Evolutionary conservation across 37 sponge, comb jelly and placozoan genomes (phyloP).

Genomic region (Agelas oroides): DNA sequence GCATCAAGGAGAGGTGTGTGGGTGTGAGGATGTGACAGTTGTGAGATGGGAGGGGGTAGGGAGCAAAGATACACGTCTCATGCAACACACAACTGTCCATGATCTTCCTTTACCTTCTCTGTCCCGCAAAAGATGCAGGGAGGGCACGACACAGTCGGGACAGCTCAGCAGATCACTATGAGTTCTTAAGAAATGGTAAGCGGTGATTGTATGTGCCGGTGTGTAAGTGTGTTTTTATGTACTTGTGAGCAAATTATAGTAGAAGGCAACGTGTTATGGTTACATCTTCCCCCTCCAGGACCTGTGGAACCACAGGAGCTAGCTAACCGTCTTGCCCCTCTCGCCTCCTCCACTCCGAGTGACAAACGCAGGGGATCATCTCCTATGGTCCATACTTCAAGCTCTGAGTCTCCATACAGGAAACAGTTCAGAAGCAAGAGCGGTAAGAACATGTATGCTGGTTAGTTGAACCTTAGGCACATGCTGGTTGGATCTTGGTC

Average conservation of each 20-base stretch:
- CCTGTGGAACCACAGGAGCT: conserved; percentile 28
- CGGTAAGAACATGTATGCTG: neutral
- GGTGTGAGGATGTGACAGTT: neutral
- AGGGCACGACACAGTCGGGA: conserved; percentile 7
- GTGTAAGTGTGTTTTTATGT: too few relatives aligned
- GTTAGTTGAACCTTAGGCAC: too few relatives aligned
- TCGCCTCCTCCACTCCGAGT: conserved; percentile 35
- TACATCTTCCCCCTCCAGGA: neutral
- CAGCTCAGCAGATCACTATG: neutral
- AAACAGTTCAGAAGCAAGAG: neutral
- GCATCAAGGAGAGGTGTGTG: neutral
- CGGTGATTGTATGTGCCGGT: neutral
- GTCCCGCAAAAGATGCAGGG: neutral
- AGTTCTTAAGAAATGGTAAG: neutral
- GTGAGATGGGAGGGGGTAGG: too few relatives aligned
- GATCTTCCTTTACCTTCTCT: neutral
- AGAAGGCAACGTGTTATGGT: neutral
- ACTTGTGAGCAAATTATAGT: neutral
- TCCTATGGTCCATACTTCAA: neutral
- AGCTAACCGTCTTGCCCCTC: conserved; percentile 26
- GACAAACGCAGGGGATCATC: neutral
- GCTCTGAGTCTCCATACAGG: neutral
- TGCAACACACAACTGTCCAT: too few relatives aligned
- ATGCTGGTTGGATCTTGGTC: too few relatives aligned
- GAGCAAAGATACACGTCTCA: too few relatives aligned